These are phyloP conservation scores for Denticeps clupeoides DNA, from an alignment of 2,797 vertebrate species.

Conservation along the genomic window DNA sequence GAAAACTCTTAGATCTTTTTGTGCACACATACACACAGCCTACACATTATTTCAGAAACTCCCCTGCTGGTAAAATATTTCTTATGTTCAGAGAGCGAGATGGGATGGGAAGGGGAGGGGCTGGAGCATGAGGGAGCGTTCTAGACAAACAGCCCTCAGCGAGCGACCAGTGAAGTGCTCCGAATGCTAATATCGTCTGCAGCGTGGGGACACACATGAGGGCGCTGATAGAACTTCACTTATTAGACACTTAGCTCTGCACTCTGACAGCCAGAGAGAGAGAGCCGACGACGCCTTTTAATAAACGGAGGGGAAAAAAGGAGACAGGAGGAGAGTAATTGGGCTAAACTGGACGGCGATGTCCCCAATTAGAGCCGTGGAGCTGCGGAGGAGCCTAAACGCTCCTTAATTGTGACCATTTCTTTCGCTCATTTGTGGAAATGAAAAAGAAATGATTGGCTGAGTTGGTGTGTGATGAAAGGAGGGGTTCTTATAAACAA, in stretches of 20 bases:
- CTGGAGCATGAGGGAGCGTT: too few relatives aligned
- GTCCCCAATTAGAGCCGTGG: conserved; percentile 57
- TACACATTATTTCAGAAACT: too few relatives aligned
- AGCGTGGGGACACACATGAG: conserved; percentile 1
- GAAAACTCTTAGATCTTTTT: too few relatives aligned
- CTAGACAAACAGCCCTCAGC: too few relatives aligned
- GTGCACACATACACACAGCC: too few relatives aligned
- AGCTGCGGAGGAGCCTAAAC: conserved; percentile 33
- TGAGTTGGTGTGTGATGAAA: too few relatives aligned
- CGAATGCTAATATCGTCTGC: conserved; percentile 2
- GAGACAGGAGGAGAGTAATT: conserved; percentile 43
- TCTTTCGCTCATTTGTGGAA: conserved; percentile 29
- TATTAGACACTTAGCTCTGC: conserved; percentile 10
- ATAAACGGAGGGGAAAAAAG: conserved; percentile 25
- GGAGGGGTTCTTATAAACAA: too few relatives aligned
- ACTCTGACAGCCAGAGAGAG: conserved; percentile 8
- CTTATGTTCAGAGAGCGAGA: too few relatives aligned
- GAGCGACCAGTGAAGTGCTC: background rate
- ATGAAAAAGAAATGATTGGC: too few relatives aligned
- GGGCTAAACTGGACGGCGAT: conserved; percentile 46
- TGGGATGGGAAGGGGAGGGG: too few relatives aligned
- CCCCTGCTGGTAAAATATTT: too few relatives aligned
- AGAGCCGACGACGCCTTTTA: conserved; percentile 26
- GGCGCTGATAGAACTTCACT: background rate
- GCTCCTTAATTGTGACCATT: conserved; percentile 45